Evolutionary conservation across 2,888 invertebrate species (phyloP).

Genomic region (Sepiola atlantica): DNA sequence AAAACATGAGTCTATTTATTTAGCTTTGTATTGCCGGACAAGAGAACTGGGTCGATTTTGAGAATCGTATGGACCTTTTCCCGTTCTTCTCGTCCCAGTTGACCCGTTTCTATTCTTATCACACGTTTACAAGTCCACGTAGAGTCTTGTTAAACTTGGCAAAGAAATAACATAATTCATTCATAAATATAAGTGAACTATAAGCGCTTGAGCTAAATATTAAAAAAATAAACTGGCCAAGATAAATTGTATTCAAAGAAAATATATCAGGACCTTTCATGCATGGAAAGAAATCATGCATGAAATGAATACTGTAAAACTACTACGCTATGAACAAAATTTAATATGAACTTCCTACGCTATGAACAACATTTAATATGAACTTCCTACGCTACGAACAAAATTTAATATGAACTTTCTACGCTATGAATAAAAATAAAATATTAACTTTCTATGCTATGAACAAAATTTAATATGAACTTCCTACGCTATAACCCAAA

Average conservation of each 20-base stretch:
- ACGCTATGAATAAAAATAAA: no score
- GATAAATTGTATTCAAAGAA: background rate
- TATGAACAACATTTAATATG: no score
- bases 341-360: no score
- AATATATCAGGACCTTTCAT: background rate
- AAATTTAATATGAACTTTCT: no score
- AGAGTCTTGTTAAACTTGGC: background rate
- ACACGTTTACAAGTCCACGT: background rate
- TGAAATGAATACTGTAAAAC: no score
- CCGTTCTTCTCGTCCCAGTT: background rate
- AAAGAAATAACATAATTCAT: background rate
- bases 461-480: no score
- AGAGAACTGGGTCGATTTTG: background rate
- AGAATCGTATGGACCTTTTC: background rate
- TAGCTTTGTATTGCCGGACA: background rate
- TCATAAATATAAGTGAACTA: background rate
- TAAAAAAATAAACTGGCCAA: background rate
- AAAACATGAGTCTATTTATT: background rate
- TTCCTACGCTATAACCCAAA: no score
- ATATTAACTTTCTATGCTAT: no score
- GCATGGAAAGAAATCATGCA: background rate
- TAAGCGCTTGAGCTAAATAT: background rate
- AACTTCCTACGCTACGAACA: no score
- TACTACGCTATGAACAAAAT: no score
- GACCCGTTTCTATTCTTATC: background rate